Evolutionary conservation across 2,888 invertebrate genomes (phyloP).

Genomic region (Cantharis lateralis): DNA sequence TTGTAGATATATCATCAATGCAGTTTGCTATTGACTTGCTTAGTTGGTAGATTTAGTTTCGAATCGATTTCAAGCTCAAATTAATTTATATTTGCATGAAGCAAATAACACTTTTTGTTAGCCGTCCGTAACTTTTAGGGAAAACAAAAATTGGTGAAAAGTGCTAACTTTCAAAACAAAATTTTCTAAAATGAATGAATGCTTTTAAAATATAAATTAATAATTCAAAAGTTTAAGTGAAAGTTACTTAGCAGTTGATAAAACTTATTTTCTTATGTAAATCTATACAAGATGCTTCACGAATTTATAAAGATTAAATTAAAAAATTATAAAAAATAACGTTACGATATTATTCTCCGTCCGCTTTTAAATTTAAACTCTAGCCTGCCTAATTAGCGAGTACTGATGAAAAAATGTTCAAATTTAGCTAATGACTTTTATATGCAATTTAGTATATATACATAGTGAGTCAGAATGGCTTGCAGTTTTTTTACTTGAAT

Average conservation of each 20-base stretch:
- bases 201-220: not conserved
- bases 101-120: not conserved
- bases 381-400: not conserved
- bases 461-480: too few relatives aligned
- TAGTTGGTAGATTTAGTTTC: not conserved
- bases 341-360: not conserved
- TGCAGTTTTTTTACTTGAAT: too few relatives aligned
- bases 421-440: not conserved
- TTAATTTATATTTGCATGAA: not conserved
- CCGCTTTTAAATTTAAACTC: not conserved
- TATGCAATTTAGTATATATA: too few relatives aligned
- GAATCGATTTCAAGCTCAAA: not conserved
- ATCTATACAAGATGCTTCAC: not conserved
- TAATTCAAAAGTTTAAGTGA: not conserved
- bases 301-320: not conserved
- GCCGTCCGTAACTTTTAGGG: not conserved
- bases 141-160: not conserved
- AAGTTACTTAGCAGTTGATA: not conserved
- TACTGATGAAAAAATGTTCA: not conserved
- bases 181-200: not conserved
- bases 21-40: not conserved
- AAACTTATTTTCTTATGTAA: not conserved
- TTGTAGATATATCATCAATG: not conserved
- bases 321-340: not conserved
- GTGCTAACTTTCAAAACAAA: not conserved